Base-by-base conservation (phyloP, 1,140 invertebrate genomes). In the Lordiphosa mommai region DNA sequence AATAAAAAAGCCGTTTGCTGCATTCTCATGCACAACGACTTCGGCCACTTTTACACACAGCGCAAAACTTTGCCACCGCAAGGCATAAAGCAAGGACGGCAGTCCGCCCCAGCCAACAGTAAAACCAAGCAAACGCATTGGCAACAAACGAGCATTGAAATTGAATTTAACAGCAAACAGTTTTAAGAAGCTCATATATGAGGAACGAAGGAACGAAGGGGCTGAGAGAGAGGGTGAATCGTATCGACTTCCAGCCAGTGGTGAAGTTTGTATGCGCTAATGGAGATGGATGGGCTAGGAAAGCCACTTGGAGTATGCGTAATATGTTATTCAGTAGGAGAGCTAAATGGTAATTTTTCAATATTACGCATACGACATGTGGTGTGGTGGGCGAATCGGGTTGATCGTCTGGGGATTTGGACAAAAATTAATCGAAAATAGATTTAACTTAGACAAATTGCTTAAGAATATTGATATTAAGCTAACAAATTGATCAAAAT, bases 1-100 rank as follows among this genome's bases (percentile, higher is more conserved):
- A 84, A 82, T 82, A 82, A 84, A 77, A 82, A 77, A 84, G 77
- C 77, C 77, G 77, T 82, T 82, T 84, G 77, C 77, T 82, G 76
- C 76, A 82, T 84, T 82, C 76, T 82, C 77, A 82, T 82, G 77
- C 77, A 82, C 77, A 60, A 84, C 72, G 69, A 84, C 20, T 23
- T 23, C 4, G 20, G 20, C 20, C 20, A 23, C 20, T 23, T 23
- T 16, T 14, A 44, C 41, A 17, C 6, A 23, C 41, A 17, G n/a
- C n/a, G 17, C 32, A 33, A 12, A 33, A 23, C 20, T 23, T 23
- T 23, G 48, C 71, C 60, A 67, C 76, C 77, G 74, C 71, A 71
- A 71, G 76, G 57, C 63, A 82, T 82, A 82, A 82, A 67, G 58
- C 63, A 68, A 63, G 34, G 47, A 37, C 20, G 32, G 20, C 20